Evolutionary conservation across 2,797 vertebrate species (phyloP).

Genomic region (Forpus xanthops): DNA sequence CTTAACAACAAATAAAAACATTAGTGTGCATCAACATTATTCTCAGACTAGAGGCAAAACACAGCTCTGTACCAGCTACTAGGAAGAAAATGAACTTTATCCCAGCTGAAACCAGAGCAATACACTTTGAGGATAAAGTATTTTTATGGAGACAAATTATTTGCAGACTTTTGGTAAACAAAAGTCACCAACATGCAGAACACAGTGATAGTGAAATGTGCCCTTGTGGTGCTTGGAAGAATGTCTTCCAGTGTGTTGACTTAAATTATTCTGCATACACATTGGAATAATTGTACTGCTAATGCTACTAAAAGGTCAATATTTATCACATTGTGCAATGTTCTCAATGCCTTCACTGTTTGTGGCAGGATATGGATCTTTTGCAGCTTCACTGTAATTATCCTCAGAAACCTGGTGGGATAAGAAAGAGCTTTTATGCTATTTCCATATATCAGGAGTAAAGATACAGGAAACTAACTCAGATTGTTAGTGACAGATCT

Average conservation of each 20-base stretch:
- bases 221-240: not conserved
- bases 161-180: not conserved
- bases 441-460: not conserved
- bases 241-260: not conserved
- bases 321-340: conserved; percentile 32
- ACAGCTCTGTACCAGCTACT: not conserved
- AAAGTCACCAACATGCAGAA: not conserved
- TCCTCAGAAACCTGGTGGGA: not conserved
- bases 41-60: not conserved
- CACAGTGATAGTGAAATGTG: not conserved
- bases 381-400: not conserved
- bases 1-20: not conserved
- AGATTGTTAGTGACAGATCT: not conserved
- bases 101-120: not conserved
- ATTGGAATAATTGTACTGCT: not conserved
- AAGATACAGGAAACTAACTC: not conserved
- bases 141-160: not conserved
- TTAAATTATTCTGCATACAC: conserved; percentile 1
- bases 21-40: not conserved
- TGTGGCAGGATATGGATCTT: not conserved
- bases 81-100: not conserved
- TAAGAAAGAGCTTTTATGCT: not conserved
- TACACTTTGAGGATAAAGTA: not conserved
- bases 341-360: not conserved
- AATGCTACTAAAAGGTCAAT: conserved; percentile 46